Percentiles rank a stretch among this genome's conserved stretches.
These are phyloP conservation scores for Vulpes vulpes DNA, from an alignment of 2,113 vertebrate genomes.

Conservation along the genomic window DNA sequence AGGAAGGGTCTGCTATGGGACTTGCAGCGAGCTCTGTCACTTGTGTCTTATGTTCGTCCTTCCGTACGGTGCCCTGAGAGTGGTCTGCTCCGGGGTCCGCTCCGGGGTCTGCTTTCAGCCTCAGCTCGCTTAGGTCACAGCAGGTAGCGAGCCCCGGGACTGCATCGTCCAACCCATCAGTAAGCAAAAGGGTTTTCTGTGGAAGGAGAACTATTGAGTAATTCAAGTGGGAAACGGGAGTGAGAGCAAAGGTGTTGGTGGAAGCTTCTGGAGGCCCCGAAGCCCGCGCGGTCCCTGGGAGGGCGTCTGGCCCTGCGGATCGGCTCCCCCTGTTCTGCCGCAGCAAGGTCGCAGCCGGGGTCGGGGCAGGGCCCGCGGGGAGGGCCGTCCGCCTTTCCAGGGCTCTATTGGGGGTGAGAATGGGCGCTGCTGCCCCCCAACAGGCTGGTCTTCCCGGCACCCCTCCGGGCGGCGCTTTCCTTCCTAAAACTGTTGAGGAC, in stretches of 20 bases:
- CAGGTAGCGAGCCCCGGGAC: neutral
- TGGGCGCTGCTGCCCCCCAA: neutral
- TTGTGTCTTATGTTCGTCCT: neutral
- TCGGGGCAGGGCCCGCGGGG: neutral
- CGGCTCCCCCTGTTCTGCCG: fast-evolving
- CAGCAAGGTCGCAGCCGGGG: fast-evolving
- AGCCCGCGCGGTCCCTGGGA: neutral
- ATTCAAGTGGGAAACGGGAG: neutral
- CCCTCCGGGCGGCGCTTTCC: neutral
- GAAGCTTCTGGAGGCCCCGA: no score
- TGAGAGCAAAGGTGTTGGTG: neutral
- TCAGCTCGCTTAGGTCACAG: neutral
- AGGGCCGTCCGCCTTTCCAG: no score
- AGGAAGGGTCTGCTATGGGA: neutral
- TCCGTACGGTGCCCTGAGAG: neutral
- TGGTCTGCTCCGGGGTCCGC: neutral
- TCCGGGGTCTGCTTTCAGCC: neutral
- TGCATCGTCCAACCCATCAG: neutral
- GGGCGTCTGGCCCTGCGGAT: neutral
- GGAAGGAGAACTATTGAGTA: neutral
- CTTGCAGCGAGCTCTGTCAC: neutral
- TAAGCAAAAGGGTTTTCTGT: neutral
- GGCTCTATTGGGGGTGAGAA: neutral
- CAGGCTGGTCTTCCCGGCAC: neutral
- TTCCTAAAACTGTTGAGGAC: neutral